A percentile compares a stretch with the other conserved stretches of the same genome.
phyloP scores from a whole-genome alignment of 2,888 invertebrate genomes.

The Polyommatus icarus region DNA sequence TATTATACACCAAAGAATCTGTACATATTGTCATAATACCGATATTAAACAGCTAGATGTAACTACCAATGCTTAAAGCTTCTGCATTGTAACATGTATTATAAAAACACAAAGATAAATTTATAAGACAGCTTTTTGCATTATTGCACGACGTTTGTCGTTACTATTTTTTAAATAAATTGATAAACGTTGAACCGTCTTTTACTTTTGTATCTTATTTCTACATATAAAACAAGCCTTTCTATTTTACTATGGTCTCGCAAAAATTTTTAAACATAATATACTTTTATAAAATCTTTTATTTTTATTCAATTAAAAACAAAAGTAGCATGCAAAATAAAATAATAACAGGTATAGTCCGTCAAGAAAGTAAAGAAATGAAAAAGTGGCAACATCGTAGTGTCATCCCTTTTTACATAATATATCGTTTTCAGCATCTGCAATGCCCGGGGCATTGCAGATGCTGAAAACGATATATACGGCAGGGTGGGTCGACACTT shows the following conservation, averaged over 20 bases:
- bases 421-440: too few species aligned
- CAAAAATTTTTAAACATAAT: background rate
- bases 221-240: background rate
- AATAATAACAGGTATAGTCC: background rate
- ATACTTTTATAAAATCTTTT: background rate
- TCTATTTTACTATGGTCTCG: background rate
- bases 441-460: too few species aligned
- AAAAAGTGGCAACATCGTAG: too few species aligned
- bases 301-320: background rate
- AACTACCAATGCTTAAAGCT: constrained; percentile 69
- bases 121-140: constrained; percentile 71
- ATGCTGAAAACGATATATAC: too few species aligned
- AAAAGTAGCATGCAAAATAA: constrained; percentile 20
- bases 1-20: constrained; percentile 67
- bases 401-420: too few species aligned
- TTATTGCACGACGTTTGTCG: constrained; percentile 56
- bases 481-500: too few species aligned
- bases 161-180: constrained; percentile 71
- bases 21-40: constrained; percentile 64
- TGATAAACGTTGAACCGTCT: constrained; percentile 53
- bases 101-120: constrained; percentile 55
- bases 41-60: constrained; percentile 62
- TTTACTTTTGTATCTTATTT: constrained; percentile 46
- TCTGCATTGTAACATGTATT: constrained; percentile 66
- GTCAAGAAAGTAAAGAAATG: too few species aligned